Evolutionary conservation across 92 coral and sea anemone genomes (phyloP).

Genomic region (Porites rus): DNA sequence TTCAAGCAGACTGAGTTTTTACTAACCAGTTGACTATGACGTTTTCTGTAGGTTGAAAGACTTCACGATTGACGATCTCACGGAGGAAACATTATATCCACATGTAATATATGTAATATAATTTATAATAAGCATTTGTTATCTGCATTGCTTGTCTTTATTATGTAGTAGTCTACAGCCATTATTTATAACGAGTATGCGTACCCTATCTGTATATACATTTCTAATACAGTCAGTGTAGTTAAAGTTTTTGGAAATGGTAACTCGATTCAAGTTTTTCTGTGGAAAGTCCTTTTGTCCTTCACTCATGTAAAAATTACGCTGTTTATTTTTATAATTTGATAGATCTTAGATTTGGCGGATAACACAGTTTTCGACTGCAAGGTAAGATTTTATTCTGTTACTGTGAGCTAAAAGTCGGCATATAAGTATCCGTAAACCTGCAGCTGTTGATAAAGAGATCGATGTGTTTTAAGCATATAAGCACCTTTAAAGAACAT

Average conservation of each 20-base stretch:
- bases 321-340: neutral
- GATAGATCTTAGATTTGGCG: constrained; percentile 86
- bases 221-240: neutral
- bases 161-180: neutral
- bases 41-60: constrained; percentile 65
- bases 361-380: constrained; percentile 92
- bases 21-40: neutral
- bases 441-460: constrained; percentile 76
- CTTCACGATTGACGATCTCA: constrained; percentile 72
- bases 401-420: too few relatives aligned
- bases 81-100: constrained; percentile 80
- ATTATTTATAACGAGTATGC: neutral
- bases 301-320: neutral
- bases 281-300: neutral
- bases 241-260: neutral
- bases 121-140: neutral
- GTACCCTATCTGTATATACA: too few relatives aligned
- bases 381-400: constrained; percentile 66
- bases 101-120: constrained; percentile 53
- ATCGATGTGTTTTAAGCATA: constrained; percentile 36
- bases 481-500: constrained; percentile 16
- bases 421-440: too few relatives aligned
- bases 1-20: neutral
- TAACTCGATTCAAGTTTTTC: neutral
- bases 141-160: neutral